Evolutionary conservation across 1,140 invertebrate species (phyloP), one percentile per base, ranked within the genome.

Genomic region (Leguminivora glycinivorella): DNA sequence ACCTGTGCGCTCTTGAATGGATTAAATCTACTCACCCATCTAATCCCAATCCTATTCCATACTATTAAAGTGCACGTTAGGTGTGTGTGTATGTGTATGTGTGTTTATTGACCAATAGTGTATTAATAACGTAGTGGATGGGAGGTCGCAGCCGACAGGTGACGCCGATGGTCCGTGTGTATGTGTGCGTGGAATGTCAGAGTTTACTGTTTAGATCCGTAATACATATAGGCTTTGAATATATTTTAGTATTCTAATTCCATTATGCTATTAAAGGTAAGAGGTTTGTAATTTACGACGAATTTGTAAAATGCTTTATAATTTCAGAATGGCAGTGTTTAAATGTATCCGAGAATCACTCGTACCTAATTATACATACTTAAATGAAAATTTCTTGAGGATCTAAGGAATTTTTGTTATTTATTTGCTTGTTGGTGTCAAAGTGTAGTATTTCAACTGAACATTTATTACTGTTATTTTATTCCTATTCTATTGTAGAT

Each of bases 61-160:
- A 71, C 43, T 9, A 26, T 69, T 73, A 84, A 69, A 75, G 80
- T 77, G 75, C 40, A 63, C 66, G 72, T 78, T 75, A 17, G 47
- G 60, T 70, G 14, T 71, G 24, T 66, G 56, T 22, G 5, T 31
- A 24, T 74, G 56, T 56, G 40, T 38, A 77, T 85, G 77, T 84
- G 84, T 63, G 82, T 81, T 78, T 83, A 76, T 84, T 88, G 88
- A 88, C 87, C 86, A 88, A 87, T 76, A 76, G 76, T 72, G 76
- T 83, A 85, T 83, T 84, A 84, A 83, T 88, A 85, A 82, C 74
- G 75, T 81, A 77, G 75, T 72, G 73, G 79, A 81, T 82, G 80
- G 83, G 78, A 84, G 84, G 84, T 89, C 83, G 81, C 78, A 77
- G 76, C 75, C 82, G 83, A 84, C 84, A 87, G 85, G 87, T 88